A percentile compares a stretch with the other conserved stretches of the same genome.
These are phyloP conservation scores for Oryctolagus cuniculus DNA, from an alignment of 2,113 vertebrate genomes.

Conservation along the genomic window mOryCun1.1 NC_091443.1:102289501-102290000, in stretches of 20 bases:
- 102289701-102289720: background rate
- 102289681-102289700: background rate
- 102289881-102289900: background rate
- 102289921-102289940: background rate
- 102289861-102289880: background rate
- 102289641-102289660: background rate
- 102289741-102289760: no score
- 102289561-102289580: background rate
- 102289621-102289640: rapidly evolving
- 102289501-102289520: no score
- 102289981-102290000: background rate
- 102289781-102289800: no score
- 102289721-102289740: rapidly evolving
- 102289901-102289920: background rate
- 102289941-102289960: background rate
- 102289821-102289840: background rate
- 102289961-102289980: background rate
- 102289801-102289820: background rate
- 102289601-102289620: background rate
- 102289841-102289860: background rate
- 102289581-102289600: background rate
- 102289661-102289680: background rate
- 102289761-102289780: background rate
- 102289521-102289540: no score
- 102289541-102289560: background rate